These are phyloP conservation scores for Harmothoe impar DNA, from an alignment of 2,888 invertebrate genomes.

Conservation along the genomic window DNA sequence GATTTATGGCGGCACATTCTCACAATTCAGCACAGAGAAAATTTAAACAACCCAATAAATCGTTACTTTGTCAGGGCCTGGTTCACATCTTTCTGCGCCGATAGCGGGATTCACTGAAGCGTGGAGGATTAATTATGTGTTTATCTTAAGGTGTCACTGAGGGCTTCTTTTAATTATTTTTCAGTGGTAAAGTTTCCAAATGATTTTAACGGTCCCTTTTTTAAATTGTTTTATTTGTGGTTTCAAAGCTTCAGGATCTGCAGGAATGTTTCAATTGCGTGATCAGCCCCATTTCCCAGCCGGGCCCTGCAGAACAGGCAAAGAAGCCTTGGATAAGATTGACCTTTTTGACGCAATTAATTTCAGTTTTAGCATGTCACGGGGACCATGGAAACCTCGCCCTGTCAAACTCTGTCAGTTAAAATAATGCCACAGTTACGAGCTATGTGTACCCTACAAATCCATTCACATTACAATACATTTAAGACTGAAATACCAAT, in stretches of 20 bases:
- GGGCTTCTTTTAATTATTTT: background rate
- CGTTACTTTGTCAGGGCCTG: background rate
- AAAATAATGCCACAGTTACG: constrained; percentile 31
- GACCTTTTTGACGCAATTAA: background rate
- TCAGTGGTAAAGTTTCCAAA: background rate
- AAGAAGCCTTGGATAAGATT: background rate
- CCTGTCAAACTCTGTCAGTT: background rate
- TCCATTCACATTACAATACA: no score
- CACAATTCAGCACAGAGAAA: background rate
- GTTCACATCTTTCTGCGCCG: background rate
- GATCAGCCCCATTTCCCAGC: background rate
- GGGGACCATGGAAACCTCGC: background rate
- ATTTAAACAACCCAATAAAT: background rate
- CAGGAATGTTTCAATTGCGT: constrained; percentile 19
- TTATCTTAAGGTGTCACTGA: background rate
- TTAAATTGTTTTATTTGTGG: background rate
- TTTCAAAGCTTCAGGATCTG: background rate
- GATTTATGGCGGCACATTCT: background rate
- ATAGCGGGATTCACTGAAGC: background rate
- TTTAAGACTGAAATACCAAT: no score
- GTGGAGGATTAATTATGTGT: constrained; percentile 3
- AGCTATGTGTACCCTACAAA: no score
- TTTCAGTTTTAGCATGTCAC: background rate
- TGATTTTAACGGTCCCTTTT: background rate
- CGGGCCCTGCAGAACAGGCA: background rate